Evolutionary conservation across 2,888 invertebrate species (phyloP).

Genomic region (Crepidodera aurea): DNA sequence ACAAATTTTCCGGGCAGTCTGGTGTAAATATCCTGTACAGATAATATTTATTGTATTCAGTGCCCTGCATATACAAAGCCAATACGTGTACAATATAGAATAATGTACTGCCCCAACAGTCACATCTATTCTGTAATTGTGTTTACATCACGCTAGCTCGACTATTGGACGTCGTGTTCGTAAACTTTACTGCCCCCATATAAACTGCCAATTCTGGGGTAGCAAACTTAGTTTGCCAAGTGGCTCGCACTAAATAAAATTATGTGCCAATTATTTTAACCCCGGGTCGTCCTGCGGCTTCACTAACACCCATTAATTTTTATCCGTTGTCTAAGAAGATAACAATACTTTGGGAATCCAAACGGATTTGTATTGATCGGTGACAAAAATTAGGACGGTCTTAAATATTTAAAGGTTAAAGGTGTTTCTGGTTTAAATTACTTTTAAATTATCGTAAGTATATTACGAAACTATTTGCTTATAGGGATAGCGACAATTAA

Average conservation of each 20-base stretch:
- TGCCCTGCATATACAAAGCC: conserved; percentile 43
- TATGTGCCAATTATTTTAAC: conserved; percentile 46
- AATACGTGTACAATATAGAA: conserved; percentile 50
- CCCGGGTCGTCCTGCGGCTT: conserved; percentile 19
- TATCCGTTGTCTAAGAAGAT: conserved; percentile 23
- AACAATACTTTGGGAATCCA: conserved; percentile 15
- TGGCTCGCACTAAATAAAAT: conserved; percentile 48
- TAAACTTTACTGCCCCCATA: conserved; percentile 49
- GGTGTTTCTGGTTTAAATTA: too few species aligned
- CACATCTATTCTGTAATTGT: conserved; percentile 54
- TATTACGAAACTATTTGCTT: too few species aligned
- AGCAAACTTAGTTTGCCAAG: conserved; percentile 50
- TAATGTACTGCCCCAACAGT: conserved; percentile 51
- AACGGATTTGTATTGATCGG: conserved; percentile 10
- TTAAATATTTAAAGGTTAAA: too few species aligned
- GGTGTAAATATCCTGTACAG: conserved; percentile 34
- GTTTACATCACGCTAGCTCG: conserved; percentile 51
- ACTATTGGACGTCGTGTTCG: conserved; percentile 47
- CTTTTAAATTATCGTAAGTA: too few species aligned
- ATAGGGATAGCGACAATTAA: too few species aligned
- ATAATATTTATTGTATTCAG: conserved; percentile 40
- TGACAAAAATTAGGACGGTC: not conserved
- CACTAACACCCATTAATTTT: conserved; percentile 27
- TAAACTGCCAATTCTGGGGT: conserved; percentile 49
- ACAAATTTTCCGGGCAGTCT: conserved; percentile 40